Percentiles rank a stretch among this genome's conserved stretches.
These are phyloP conservation scores for Tychaedon coryphoeus DNA, from an alignment of 2,113 vertebrate species.

Conservation along the genomic window DNA sequence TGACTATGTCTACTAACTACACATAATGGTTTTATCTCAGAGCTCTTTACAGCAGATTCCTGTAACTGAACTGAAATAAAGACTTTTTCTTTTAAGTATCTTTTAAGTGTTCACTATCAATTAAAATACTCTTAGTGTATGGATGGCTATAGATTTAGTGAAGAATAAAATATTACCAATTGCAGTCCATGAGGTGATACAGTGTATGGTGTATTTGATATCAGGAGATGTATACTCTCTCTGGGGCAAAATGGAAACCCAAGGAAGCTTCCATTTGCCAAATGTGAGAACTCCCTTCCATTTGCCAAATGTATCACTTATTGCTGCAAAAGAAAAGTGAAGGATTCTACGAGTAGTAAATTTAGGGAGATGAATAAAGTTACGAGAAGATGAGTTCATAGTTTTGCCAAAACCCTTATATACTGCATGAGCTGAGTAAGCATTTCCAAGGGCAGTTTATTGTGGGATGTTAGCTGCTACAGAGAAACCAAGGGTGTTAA, in stretches of 20 bases:
- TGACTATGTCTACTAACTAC: background rate
- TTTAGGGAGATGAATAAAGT: background rate
- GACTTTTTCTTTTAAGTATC: background rate
- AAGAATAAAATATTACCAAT: background rate
- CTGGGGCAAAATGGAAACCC: background rate
- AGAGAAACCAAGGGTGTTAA: slow-evolving; percentile 19
- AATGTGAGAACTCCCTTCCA: background rate
- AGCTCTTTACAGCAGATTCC: background rate
- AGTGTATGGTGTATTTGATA: background rate
- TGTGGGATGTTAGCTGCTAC: background rate
- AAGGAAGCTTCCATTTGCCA: background rate
- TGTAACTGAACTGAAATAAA: background rate
- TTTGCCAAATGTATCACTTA: background rate
- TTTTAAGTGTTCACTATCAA: background rate
- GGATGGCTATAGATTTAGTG: background rate
- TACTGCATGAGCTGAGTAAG: background rate
- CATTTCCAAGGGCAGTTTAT: background rate
- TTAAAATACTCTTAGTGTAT: background rate
- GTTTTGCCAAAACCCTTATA: background rate
- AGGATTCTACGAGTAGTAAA: background rate
- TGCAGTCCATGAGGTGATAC: background rate
- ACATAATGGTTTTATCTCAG: background rate
- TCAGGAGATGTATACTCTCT: background rate
- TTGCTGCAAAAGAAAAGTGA: background rate
- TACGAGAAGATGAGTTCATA: background rate